Evolutionary conservation across 2,888 invertebrate species (phyloP).

Genomic region (Zhengitettix transpicula): DNA sequence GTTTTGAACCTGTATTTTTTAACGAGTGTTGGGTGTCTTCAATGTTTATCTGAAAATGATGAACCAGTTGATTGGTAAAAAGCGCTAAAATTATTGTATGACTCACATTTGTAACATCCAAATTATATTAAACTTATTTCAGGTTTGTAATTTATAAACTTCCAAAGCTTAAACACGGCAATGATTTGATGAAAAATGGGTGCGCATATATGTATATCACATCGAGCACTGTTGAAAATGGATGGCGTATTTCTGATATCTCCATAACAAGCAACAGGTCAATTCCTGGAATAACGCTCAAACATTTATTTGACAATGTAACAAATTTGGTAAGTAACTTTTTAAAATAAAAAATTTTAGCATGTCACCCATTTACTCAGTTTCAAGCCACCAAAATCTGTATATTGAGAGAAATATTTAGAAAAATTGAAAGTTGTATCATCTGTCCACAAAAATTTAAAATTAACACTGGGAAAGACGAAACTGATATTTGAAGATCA

Average conservation of each 20-base stretch:
- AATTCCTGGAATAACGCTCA: constrained; percentile 19
- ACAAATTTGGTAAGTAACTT: background rate
- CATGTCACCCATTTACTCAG: too few species aligned
- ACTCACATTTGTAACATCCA: too few species aligned
- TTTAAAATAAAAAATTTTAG: too few species aligned
- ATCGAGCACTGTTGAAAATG: constrained; percentile 26
- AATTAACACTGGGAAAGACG: too few species aligned
- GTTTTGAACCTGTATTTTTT: too few species aligned
- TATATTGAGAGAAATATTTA: background rate
- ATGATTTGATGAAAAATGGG: constrained; percentile 39
- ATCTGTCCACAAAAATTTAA: background rate
- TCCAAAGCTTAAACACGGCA: constrained; percentile 42
- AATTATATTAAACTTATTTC: too few species aligned
- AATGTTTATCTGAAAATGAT: too few species aligned
- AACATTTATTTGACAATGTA: constrained; percentile 13
- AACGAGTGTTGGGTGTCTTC: too few species aligned
- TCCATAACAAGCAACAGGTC: constrained; percentile 45
- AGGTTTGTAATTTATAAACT: constrained; percentile 79
- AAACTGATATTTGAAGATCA: too few species aligned
- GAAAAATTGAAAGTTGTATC: background rate
- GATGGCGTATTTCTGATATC: constrained; percentile 50
- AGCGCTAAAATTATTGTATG: too few species aligned
- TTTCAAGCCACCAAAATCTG: too few species aligned
- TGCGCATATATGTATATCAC: constrained; percentile 48
- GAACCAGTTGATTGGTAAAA: too few species aligned